These are phyloP conservation scores for Galemys pyrenaicus DNA, from an alignment of 2,113 vertebrate genomes.

Conservation along the genomic window DNA sequence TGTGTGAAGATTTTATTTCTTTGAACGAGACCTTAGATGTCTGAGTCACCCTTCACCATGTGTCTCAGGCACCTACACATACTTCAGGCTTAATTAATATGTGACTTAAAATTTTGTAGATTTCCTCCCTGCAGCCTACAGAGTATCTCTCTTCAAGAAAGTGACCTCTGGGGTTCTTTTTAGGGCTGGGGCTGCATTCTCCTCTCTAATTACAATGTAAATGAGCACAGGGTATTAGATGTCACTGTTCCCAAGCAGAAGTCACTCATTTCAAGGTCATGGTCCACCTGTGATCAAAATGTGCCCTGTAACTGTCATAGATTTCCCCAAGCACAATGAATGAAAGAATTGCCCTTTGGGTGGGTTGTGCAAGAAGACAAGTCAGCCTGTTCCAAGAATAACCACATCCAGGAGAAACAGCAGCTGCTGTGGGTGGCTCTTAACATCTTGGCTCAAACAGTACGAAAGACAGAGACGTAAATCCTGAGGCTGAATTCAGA, in stretches of 20 bases:
- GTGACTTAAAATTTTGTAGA: neutral
- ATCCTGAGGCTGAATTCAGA: slow-evolving; percentile 42
- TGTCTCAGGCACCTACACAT: neutral
- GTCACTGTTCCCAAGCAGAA: neutral
- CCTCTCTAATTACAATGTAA: neutral
- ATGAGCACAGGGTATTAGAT: neutral
- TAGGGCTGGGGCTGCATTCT: neutral
- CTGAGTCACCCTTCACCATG: neutral
- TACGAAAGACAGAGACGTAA: neutral
- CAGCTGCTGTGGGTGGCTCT: slow-evolving; percentile 25
- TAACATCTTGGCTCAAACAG: neutral
- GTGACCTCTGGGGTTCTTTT: neutral
- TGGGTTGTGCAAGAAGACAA: slow-evolving; percentile 30
- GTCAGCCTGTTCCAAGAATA: slow-evolving; percentile 7
- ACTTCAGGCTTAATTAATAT: neutral
- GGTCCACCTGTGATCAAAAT: neutral
- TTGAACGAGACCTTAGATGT: neutral
- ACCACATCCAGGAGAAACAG: slow-evolving; percentile 4
- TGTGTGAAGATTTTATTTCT: neutral
- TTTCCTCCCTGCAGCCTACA: neutral
- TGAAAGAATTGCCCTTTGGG: slow-evolving; percentile 30
- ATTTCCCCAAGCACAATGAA: neutral
- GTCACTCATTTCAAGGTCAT: neutral
- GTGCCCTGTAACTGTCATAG: neutral
- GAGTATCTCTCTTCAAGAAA: neutral